Evolutionary conservation across 2,888 invertebrate species (phyloP), one percentile per base, ranked within the genome.

Genomic region (Himalopsyche japonica): DNA sequence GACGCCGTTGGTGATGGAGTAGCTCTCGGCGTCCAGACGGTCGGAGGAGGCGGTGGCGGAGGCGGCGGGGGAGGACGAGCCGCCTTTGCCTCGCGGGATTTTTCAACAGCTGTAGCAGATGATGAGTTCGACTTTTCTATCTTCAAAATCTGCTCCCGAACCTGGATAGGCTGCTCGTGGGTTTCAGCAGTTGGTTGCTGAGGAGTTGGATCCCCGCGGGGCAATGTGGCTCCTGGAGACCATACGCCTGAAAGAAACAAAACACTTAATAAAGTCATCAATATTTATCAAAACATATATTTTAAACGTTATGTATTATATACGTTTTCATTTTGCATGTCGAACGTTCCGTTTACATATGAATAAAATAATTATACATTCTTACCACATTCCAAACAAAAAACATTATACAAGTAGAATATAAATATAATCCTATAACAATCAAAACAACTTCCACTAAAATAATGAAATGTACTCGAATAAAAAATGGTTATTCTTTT

Each of bases 21-120:
- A 89, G 93, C 93, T 88, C 94, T 93, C 15, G 97, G 97, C 37
- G 95, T 95, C 97, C 97, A 97, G 87, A 97, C 93, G 27, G 96
- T 94, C 78, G 94, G 94, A 83, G 95, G 93, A 81, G 94, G 93
- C 87, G 94, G 93, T 88, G 92, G 93, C 85, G 93, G 92, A 86
- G 92, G 92, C 77, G 87, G 85, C 70, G 87, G 85, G 86, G 89
- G 92, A 86, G 88, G 88, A 8, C 20, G 57, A 20, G 3, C 57
- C 20, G 57, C 57, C 57, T 24, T 57, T 7, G 24, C 57, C 20
- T 57, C 57, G 4, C 57, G 57, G 57, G 57, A 24, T 24, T 57
- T 57, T 57, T 57, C 57, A 10, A 57, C 57, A n/a, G 20, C 2
- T 57, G 57, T 57, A 2, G 24, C 20, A 20, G 57, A 57, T 1